These are phyloP conservation scores for Anoplopoma fimbria DNA, from an alignment of 2,113 vertebrate genomes.

Conservation along the genomic window DNA sequence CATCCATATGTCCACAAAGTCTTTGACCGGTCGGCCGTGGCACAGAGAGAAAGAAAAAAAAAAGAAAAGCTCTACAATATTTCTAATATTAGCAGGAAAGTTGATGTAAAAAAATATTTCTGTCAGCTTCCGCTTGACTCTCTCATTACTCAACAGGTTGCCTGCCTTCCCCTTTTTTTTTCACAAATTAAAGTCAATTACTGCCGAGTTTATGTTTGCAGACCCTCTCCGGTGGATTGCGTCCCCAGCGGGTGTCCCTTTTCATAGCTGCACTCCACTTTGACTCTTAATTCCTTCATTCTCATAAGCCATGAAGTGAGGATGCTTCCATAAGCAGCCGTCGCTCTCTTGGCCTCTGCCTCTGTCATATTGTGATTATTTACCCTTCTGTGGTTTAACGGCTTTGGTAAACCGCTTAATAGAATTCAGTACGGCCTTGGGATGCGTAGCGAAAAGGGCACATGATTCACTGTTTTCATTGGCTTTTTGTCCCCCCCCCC, in stretches of 20 bases:
- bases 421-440: constrained; percentile 64
- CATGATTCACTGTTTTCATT: constrained; percentile 65
- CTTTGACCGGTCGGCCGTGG: constrained; percentile 7
- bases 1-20: not conserved
- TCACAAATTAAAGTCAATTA: constrained; percentile 17
- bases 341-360: constrained; percentile 51
- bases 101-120: not conserved
- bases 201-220: constrained; percentile 15
- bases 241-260: constrained; percentile 36
- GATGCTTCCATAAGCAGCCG: constrained; percentile 54
- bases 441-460: constrained; percentile 58
- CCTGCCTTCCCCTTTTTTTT: not conserved
- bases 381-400: constrained; percentile 68
- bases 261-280: constrained; percentile 32
- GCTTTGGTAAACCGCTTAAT: constrained; percentile 72
- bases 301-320: constrained; percentile 44
- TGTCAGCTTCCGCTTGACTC: not conserved
- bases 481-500: constrained; percentile 34
- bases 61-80: not conserved
- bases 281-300: constrained; percentile 48
- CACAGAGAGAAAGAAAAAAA: too few relatives aligned
- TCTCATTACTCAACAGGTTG: not conserved
- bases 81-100: not conserved
- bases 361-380: constrained; percentile 70
- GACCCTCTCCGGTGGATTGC: constrained; percentile 27